Base-by-base conservation (phyloP, 1,140 invertebrate species). In the Drosophila aff. region DNA sequence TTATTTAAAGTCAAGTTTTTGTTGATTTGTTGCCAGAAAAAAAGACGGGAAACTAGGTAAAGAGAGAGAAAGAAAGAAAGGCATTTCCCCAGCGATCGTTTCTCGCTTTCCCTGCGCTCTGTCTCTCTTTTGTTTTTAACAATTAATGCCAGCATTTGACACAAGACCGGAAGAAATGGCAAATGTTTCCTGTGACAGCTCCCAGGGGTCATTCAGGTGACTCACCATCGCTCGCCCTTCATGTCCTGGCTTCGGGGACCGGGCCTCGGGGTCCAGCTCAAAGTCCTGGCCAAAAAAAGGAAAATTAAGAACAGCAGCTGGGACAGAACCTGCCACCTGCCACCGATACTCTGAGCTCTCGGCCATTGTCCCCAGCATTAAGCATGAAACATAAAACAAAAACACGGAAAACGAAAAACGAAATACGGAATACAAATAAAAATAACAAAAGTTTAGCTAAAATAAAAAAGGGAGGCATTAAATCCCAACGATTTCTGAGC, bases 1-100 rank as follows among this genome's bases (percentile, higher is more conserved):
- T 87, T 87, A 89, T 80, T 87, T 83, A 83, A 83, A 87, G 81
- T 79, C 80, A 77, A 83, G 67, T 71, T 78, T 78, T 78, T 78
- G 60, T 78, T 85, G 82, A 85, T 84, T 86, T 87, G 79, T 87
- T 68, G 79, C 66, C 11, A 40, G 18, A 11, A 7, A 36, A 63
- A n/a, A 28, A 31, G 6, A 3, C 5, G 1, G 33, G 38, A 11
- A 13, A 23, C 23, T 26, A 28, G 18, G 16, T 11, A 36, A 44
- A n/a, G 31, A 77, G 33, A 36, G 6, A 33, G 10, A 10, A 9
- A 13, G 2, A 6, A 6, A 18, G 47, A 9, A 9, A 6, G 26
- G 9, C 60, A 41, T 64, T 62, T 79, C 79, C 80, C 76, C 52
- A 57, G 55, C 41, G 79, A 77, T 69, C 47, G 52, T 43, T 55